Evolutionary conservation across 2,888 invertebrate species (phyloP).

Genomic region (Oscheius sp.): DNA sequence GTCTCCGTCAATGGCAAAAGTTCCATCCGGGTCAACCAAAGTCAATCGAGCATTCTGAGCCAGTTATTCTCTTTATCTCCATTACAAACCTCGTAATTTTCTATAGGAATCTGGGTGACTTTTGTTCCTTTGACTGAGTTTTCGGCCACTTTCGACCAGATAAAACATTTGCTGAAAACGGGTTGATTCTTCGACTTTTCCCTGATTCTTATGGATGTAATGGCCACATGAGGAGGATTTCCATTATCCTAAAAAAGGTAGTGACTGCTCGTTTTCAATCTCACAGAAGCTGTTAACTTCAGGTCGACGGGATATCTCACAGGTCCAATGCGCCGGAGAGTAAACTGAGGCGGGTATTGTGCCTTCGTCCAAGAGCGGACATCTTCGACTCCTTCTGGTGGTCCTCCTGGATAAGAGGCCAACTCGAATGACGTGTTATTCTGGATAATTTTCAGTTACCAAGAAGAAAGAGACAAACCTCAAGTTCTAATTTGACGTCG

Average conservation of each 20-base stretch:
- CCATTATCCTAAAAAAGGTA: neutral
- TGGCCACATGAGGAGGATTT: neutral
- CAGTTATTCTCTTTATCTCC: neutral
- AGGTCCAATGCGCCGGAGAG: slow-evolving; percentile 35
- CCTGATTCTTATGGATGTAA: slow-evolving; percentile 6
- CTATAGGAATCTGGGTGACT: slow-evolving; percentile 26
- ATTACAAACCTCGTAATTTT: slow-evolving; percentile 2
- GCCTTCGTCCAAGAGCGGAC: slow-evolving; percentile 40
- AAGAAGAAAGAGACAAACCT: slow-evolving; percentile 38
- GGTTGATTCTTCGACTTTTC: slow-evolving; percentile 2
- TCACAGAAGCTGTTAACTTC: slow-evolving; percentile 46
- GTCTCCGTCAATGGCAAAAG: slow-evolving; percentile 40
- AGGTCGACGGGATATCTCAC: slow-evolving; percentile 41
- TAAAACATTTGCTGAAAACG: slow-evolving; percentile 45
- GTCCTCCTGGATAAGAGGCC: slow-evolving; percentile 33
- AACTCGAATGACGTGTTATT: slow-evolving; percentile 41
- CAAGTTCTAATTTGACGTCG: slow-evolving; percentile 56
- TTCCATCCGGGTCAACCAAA: slow-evolving; percentile 53
- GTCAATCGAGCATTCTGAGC: slow-evolving; percentile 43
- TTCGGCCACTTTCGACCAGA: slow-evolving; percentile 41
- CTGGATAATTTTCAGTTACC: neutral
- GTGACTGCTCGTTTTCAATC: neutral
- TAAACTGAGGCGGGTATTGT: slow-evolving; percentile 37
- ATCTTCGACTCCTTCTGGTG: slow-evolving; percentile 38
- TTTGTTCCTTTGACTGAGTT: slow-evolving; percentile 47